phyloP scores from a whole-genome alignment of 2,797 vertebrate species.

The Catamblyrhynchus diadema region DNA sequence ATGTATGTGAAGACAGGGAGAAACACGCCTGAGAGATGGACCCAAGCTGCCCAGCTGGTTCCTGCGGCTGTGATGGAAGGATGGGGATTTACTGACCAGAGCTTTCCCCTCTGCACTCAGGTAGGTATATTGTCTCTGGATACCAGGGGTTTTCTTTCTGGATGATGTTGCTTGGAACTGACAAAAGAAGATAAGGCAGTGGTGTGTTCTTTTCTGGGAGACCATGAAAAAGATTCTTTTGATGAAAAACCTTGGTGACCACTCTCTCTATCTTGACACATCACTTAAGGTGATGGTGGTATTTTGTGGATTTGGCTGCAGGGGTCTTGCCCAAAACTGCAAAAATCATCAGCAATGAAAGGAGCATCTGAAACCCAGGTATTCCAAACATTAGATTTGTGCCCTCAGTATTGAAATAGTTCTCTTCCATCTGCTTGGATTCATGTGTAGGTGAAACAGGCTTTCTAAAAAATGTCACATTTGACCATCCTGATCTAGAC shows the following conservation, averaged over 20 bases:
- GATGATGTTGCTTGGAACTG: neutral
- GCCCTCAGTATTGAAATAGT: accelerated
- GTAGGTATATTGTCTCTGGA: neutral
- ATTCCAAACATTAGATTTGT: neutral
- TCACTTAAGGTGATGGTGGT: neutral
- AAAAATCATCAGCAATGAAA: neutral
- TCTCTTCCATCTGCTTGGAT: neutral
- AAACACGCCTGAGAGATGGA: accelerated
- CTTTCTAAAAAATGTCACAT: neutral
- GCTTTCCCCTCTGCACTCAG: neutral
- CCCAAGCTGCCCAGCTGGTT: neutral
- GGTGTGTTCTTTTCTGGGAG: neutral
- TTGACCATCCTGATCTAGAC: neutral
- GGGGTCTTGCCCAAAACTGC: neutral
- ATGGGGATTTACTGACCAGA: neutral
- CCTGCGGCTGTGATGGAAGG: neutral
- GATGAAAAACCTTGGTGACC: neutral
- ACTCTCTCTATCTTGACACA: accelerated
- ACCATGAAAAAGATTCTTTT: neutral
- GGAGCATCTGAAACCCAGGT: neutral
- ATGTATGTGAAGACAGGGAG: neutral
- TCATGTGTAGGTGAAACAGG: neutral
- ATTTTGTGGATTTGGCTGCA: neutral
- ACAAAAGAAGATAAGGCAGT: neutral
- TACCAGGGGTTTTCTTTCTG: neutral